Evolutionary conservation across 2,113 vertebrate species (phyloP).

Genomic region (Strigops habroptila): DNA sequence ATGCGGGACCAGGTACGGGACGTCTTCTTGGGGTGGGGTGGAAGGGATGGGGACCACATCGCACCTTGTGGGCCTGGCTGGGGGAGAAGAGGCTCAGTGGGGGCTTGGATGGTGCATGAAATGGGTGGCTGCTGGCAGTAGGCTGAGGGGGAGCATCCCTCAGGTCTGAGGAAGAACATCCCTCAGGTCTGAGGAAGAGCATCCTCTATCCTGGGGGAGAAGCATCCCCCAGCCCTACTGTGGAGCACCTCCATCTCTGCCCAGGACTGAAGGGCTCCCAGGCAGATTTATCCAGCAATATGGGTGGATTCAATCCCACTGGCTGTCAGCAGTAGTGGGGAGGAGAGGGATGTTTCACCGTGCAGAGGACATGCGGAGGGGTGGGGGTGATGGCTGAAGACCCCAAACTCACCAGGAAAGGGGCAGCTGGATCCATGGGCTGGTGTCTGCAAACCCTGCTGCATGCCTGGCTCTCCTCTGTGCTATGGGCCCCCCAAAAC

Average conservation of each 20-base stretch:
- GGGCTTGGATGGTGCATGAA: neutral
- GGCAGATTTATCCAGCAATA: neutral
- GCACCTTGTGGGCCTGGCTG: fast-evolving
- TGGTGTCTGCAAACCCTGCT: neutral
- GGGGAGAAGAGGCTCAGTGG: fast-evolving
- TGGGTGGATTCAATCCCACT: fast-evolving
- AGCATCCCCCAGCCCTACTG: neutral
- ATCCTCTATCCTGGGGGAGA: no score
- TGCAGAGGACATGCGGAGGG: no score
- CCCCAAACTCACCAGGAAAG: neutral
- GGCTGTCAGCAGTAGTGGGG: neutral
- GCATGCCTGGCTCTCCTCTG: neutral
- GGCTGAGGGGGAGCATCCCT: fast-evolving
- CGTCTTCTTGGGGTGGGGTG: fast-evolving
- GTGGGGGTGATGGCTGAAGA: neutral
- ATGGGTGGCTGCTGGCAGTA: neutral
- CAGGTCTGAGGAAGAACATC: neutral
- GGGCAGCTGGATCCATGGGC: neutral
- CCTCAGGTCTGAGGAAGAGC: neutral
- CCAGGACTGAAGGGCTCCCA: neutral
- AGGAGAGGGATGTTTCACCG: neutral
- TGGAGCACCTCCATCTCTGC: neutral
- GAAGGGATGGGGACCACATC: fast-evolving
- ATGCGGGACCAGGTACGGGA: conserved; percentile 87
- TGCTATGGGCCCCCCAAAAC: no score